Evolutionary conservation across 2,113 vertebrate species (phyloP), one percentile per base, ranked within the genome.

Genomic region (Neogale vison): DNA sequence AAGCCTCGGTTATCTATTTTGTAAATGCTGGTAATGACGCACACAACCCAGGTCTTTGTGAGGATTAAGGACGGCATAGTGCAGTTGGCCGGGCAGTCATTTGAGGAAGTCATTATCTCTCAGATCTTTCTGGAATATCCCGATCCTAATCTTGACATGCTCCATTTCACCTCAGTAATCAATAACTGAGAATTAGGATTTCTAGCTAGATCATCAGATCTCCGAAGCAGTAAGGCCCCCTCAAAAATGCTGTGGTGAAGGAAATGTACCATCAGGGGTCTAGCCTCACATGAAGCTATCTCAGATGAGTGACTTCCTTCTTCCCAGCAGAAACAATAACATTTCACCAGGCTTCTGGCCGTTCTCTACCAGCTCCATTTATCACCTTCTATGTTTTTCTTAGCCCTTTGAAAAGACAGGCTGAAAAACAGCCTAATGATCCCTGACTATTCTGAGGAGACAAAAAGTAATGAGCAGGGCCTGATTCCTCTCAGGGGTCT

Each of bases 101-200:
- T 72, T 72, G 72, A 87, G 52, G 57, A 74, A 71, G 47, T 83
- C n/a, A 26, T 93, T 94, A 26, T 81, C 61, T 79, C 45, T 87
- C 69, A 61, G 34, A 71, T 90, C 47, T 39, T 86, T 69, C 77
- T 97, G 26, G 67, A 86, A 69, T 80, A 96, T 55, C 69, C 42
- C 50, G 67, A 88, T 96, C 52, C 61, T 81, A 93, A 95, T 83
- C 79, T 69, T 96, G 45, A 59, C 42, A 65, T 3, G 31, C 23
- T 97, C 29, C 71, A n/a, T 89, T 93, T 96, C 63, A 50, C 42
- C 47, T 74, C 67, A 59, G 72, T 42, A 42, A 72, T 67, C 59
- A 63, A 79, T 47, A 59, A 67, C 17, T 55, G 69, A 71, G 90
- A 88, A 81, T 61, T 80, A 65, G 0, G 0, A 67, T 61, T 90